phyloP scores from a whole-genome alignment of 2,113 vertebrate species.

The Eubucco bourcierii region DNA sequence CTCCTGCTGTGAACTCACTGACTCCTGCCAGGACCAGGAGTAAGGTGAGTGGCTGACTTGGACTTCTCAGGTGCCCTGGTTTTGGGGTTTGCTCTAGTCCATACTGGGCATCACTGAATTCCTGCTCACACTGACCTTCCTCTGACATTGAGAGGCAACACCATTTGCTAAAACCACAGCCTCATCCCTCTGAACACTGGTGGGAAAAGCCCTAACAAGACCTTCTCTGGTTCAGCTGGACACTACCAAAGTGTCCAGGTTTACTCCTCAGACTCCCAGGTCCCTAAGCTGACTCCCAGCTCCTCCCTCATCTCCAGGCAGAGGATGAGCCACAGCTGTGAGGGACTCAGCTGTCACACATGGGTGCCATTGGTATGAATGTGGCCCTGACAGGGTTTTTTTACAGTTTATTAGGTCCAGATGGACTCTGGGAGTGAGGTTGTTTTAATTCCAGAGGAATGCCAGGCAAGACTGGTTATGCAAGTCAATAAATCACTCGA shows the following conservation, averaged over 20 bases:
- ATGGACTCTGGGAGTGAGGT: not conserved
- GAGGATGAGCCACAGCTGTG: not conserved
- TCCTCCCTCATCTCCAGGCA: fast-evolving
- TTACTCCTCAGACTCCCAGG: not conserved
- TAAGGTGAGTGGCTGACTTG: fast-evolving
- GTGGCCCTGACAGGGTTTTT: not conserved
- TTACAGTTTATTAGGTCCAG: slow-evolving; percentile 30
- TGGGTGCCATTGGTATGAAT: not conserved
- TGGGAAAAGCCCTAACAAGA: not conserved
- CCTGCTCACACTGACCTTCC: not conserved
- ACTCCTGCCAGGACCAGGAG: not conserved
- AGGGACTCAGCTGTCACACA: not conserved
- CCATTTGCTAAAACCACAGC: not conserved
- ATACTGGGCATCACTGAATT: not conserved
- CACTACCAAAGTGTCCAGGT: fast-evolving
- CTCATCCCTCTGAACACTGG: not conserved
- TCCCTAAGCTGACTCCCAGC: not conserved
- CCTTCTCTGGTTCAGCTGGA: not conserved
- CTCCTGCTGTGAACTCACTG: not conserved
- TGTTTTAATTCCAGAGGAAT: slow-evolving; percentile 59
- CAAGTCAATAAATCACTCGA: slow-evolving; percentile 69
- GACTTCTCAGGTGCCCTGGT: not conserved
- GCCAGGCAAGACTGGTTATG: slow-evolving; percentile 41
- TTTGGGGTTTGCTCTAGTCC: not conserved
- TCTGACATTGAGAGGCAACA: fast-evolving